Base-by-base conservation (phyloP, 2,113 vertebrate species). In the Hoplias malabaricus region DNA sequence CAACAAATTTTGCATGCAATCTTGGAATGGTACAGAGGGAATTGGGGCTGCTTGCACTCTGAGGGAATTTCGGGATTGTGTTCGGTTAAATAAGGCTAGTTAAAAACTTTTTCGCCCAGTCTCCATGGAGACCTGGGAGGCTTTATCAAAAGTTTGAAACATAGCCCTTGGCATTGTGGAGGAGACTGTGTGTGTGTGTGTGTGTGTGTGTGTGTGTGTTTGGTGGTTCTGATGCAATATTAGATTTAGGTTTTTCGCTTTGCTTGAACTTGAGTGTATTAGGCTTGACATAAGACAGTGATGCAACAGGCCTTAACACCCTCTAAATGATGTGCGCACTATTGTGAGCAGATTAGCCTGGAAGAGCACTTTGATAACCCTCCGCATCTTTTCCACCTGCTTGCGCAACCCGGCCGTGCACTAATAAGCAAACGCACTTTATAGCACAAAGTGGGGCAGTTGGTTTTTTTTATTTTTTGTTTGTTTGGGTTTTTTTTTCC, bases 1-100 rank as follows among this genome's bases (percentile, higher is more conserved):
- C 77, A 79, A 79, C 69, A 71, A 61, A 79, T 40, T 66, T 65
- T 66, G 38, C 69, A 72, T 79, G 77, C 73, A 75, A 75, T 65
- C 62, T 66, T 67, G 23, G 42, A 75, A 46, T 54, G 48, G 73
- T 75, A 48, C 19, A 65, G 33, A 65, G 59, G 43, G 59, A 74
- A 74, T 74, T 46, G 61, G 34, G 48, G 42, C 29, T 53, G 27
- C 43, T 76, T 76, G 66, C 21, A 46, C 73, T 67, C 73, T 76
- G 48, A 76, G 48, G 43, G 65, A 63, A 34, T 76, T 75, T 48
- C 7, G 73, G 73, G 65, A 65, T 63, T 61, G 59, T 75, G 73
- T 75, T 75, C 31, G 73, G 73, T 43, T 75, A 75, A 75, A 63
- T 70, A 70, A 75, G 62, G 40, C 46, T 61, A 36, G 62, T 56